Evolutionary conservation across 2,113 vertebrate species (phyloP).

Genomic region (Leuciscus idus): DNA sequence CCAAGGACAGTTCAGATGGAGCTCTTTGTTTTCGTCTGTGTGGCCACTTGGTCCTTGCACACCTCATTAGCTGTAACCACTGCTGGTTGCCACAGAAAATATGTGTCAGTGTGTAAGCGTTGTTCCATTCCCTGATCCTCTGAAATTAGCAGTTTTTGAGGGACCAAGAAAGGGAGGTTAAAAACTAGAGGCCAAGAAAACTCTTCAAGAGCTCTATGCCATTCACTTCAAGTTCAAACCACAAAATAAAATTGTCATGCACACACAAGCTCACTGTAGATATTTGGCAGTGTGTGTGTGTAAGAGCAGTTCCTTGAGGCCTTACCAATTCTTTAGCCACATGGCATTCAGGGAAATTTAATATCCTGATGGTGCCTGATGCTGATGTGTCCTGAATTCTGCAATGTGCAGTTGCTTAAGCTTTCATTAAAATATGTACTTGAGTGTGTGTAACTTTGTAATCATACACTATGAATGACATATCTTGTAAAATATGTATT

Average conservation of each 20-base stretch:
- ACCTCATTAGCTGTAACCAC: slow-evolving; percentile 49
- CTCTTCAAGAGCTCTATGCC: slow-evolving; percentile 19
- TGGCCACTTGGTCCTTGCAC: slow-evolving; percentile 50
- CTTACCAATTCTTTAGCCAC: slow-evolving; percentile 17
- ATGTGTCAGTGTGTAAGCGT: slow-evolving; percentile 34
- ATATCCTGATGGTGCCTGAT: slow-evolving; percentile 26
- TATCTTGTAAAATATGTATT: not conserved
- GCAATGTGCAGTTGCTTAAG: not conserved
- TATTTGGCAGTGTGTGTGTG: not conserved
- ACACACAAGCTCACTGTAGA: slow-evolving; percentile 11
- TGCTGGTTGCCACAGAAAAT: slow-evolving; percentile 35
- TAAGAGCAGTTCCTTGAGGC: not conserved
- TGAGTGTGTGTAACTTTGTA: slow-evolving; percentile 1
- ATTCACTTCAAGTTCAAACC: slow-evolving; percentile 33
- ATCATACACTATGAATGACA: not conserved
- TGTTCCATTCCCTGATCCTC: slow-evolving; percentile 31
- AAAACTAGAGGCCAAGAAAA: not conserved
- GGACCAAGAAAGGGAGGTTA: not conserved
- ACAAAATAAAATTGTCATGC: slow-evolving; percentile 35
- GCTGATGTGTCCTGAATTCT: slow-evolving; percentile 32
- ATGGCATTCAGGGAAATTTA: slow-evolving; percentile 16
- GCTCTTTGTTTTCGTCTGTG: slow-evolving; percentile 45
- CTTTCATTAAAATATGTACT: slow-evolving; percentile 16
- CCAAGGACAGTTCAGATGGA: slow-evolving; percentile 42
- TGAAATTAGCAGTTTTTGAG: slow-evolving; percentile 28